These are phyloP conservation scores for Aptenodytes forsteri DNA, from an alignment of 2,113 vertebrate genomes.

Conservation along the genomic window DNA sequence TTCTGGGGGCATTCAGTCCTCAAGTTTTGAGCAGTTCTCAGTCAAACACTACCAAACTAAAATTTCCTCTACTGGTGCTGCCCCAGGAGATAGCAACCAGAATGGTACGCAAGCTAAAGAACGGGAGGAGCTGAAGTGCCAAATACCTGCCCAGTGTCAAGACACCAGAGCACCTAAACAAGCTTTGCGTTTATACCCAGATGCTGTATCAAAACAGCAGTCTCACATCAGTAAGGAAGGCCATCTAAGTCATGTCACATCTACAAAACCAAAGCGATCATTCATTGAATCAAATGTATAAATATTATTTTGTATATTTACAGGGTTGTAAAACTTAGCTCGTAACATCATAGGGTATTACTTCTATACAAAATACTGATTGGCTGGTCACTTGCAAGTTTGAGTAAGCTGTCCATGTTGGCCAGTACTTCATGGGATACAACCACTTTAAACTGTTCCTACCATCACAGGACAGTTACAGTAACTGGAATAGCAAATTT, in stretches of 20 bases:
- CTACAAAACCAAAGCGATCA: constrained; percentile 95
- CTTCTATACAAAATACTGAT: background rate
- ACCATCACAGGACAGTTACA: background rate
- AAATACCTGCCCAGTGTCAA: constrained; percentile 73
- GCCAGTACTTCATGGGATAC: background rate
- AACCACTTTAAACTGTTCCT: constrained; percentile 35
- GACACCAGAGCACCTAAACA: constrained; percentile 80
- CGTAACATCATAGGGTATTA: background rate
- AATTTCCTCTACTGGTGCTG: constrained; percentile 52
- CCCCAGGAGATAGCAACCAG: constrained; percentile 72
- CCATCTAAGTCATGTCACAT: constrained; percentile 77
- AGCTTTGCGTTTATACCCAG: constrained; percentile 75
- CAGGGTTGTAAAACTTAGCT: background rate
- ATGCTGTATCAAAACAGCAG: constrained; percentile 75
- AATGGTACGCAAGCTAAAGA: constrained; percentile 83
- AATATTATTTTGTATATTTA: background rate
- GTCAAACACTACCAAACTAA: constrained; percentile 79
- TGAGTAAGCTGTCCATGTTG: background rate
- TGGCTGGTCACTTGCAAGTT: background rate
- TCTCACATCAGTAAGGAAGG: constrained; percentile 77
- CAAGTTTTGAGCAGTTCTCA: constrained; percentile 76
- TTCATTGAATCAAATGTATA: constrained; percentile 98
- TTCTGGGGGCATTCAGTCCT: constrained; percentile 67
- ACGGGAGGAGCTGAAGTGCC: constrained; percentile 78
- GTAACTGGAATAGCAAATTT: constrained; percentile 26